These are phyloP conservation scores for Andrena camellia DNA, from an alignment of 2,888 invertebrate species.

Conservation along the genomic window DNA sequence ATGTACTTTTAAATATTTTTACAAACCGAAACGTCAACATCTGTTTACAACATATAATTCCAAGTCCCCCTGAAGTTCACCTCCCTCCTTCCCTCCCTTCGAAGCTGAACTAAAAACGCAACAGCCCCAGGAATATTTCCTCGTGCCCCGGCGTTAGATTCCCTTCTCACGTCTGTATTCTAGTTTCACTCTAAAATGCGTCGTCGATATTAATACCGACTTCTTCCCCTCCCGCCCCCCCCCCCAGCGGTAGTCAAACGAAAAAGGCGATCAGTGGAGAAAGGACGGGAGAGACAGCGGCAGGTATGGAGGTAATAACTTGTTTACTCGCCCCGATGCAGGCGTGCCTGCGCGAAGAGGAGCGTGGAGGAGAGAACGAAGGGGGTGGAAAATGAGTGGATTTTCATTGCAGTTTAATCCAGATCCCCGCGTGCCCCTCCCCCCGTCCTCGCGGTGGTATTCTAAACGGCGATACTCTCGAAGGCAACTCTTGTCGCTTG, in stretches of 20 bases:
- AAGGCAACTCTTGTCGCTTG: slow-evolving; percentile 84
- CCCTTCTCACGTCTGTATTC: too few relatives aligned
- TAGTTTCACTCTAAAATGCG: too few relatives aligned
- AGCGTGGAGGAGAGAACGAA: slow-evolving; percentile 27
- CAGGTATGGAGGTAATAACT: slow-evolving; percentile 69
- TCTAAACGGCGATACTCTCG: slow-evolving; percentile 79
- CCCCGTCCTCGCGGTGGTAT: slow-evolving; percentile 61
- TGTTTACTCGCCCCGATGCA: slow-evolving; percentile 69
- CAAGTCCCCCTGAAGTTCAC: too few relatives aligned
- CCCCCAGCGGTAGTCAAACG: slow-evolving; percentile 6
- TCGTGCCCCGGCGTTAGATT: too few relatives aligned
- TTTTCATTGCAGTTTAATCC: slow-evolving; percentile 85
- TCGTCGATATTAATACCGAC: neutral
- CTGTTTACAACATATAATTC: too few relatives aligned
- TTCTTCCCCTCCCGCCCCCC: neutral
- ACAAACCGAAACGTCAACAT: too few relatives aligned
- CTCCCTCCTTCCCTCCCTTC: too few relatives aligned
- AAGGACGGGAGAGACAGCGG: slow-evolving; percentile 23
- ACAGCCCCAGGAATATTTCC: too few relatives aligned
- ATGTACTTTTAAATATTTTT: too few relatives aligned
- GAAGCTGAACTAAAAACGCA: too few relatives aligned
- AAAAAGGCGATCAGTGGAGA: slow-evolving; percentile 26
- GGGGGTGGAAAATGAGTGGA: slow-evolving; percentile 76
- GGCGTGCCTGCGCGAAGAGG: slow-evolving; percentile 57
- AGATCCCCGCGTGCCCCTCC: slow-evolving; percentile 53